Base-by-base conservation (phyloP, 2,888 invertebrate species). In the Cheilosia vulpina region DNA sequence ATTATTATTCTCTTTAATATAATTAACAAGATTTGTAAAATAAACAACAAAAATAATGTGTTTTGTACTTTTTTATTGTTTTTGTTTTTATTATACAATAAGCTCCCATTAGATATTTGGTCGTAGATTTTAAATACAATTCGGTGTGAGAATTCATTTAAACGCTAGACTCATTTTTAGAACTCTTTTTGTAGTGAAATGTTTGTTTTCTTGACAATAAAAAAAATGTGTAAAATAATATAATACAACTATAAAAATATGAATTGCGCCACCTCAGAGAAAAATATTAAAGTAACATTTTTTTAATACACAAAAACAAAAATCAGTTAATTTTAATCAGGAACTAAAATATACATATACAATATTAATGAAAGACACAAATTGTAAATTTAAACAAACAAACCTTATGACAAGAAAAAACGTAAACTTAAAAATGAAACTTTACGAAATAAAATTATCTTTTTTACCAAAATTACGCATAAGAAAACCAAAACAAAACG, bases 221-320 rank as follows among this genome's bases (percentile, higher is more conserved):
- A 13, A 1, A 84, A 84, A 76, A 80, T 75, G 53, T 81, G 72
- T 71, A 68, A 72, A 85, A 77, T 57, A 80, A 76, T 31, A 85
- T 77, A 79, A 72, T 58, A 57, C 9, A 62, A 24, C 21, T 53
- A 47, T 43, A 57, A 58, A 50, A 21, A 34, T 50, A 75, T 79
- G 75, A 80, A 84, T 85, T 72, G 81, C 85, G 85, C 85, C 81
- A 85, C 85, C 85, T 85, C 85, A 85, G 81, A 81, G 76, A 85
- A 80, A 68, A 76, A 71, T 85, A 80, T 71, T 66, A 57, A 68
- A 50, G 50, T 65, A 19, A 65, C 15, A 11, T 34, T 65, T 65
- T 65, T 47, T 47, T 47, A 53, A 53, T 4, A 38, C 38, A 55
- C 17, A 53, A 62, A 50, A 52, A 58, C 27, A 55, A 69, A 69